Percentiles rank a stretch among this genome's conserved stretches.
Evolutionary conservation across 2,888 invertebrate species (phyloP).

Genomic region (Drosophila nigritarsus): DNA sequence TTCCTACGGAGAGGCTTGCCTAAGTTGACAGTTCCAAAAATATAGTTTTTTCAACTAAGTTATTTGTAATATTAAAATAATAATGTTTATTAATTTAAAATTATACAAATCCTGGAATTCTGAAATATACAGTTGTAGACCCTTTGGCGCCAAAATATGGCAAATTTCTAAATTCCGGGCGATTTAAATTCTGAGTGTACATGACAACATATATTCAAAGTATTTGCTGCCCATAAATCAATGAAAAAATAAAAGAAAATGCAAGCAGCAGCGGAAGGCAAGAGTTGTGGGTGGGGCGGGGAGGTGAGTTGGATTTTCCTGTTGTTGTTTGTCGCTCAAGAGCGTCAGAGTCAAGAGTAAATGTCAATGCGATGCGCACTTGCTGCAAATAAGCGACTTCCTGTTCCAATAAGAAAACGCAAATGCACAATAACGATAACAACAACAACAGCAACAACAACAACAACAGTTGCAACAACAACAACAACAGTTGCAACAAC

Average conservation of each 20-base stretch:
- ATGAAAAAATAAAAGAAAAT: conserved; percentile 37
- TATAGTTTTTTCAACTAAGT: too few relatives aligned
- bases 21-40: too few relatives aligned
- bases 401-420: conserved; percentile 74
- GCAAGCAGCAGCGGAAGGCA: conserved; percentile 3
- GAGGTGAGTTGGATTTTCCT: conserved; percentile 9
- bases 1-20: neutral
- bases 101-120: neutral
- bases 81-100: neutral
- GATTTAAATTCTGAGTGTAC: neutral
- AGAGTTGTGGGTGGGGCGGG: too few relatives aligned
- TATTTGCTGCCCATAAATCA: conserved; percentile 60
- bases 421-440: conserved; percentile 51
- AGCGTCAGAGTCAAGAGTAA: conserved; percentile 50
- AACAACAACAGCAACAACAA: too few relatives aligned
- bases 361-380: conserved; percentile 76
- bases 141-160: too few relatives aligned
- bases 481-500: conserved; percentile 35
- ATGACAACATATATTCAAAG: neutral
- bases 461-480: conserved; percentile 36
- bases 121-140: neutral
- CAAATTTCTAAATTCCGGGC: neutral
- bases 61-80: too few relatives aligned
- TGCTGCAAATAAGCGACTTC: conserved; percentile 77
- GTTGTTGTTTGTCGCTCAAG: conserved; percentile 18